phyloP scores from a whole-genome alignment of 37 sponge, comb jelly and placozoan species.

The Beroe forskalii region DNA sequence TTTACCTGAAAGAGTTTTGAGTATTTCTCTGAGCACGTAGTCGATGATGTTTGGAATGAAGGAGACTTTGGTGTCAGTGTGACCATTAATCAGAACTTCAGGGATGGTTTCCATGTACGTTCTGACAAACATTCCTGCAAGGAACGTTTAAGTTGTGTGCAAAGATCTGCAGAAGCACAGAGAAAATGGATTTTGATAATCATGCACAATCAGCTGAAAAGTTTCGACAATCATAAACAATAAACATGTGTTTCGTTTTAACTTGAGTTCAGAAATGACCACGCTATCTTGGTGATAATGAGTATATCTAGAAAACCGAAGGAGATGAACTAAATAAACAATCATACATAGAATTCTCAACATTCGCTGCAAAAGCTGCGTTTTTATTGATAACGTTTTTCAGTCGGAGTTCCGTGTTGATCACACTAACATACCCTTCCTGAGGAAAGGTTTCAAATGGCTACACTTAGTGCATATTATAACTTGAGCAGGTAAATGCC shows the following conservation, averaged over 20 bases:
- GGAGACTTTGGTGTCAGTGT: constrained; percentile 33
- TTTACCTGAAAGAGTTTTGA: constrained; percentile 68
- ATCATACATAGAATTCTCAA: background rate
- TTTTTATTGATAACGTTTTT: constrained; percentile 37
- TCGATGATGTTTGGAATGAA: constrained; percentile 67
- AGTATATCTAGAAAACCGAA: no score
- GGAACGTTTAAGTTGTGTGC: no score
- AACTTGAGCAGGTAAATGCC: no score
- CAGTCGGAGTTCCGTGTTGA: constrained; percentile 65
- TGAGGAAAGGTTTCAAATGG: no score
- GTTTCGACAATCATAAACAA: no score
- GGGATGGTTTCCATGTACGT: constrained; percentile 66
- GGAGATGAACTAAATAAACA: background rate
- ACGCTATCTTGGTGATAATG: no score
- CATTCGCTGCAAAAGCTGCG: constrained; percentile 67
- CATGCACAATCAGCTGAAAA: no score
- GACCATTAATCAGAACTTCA: constrained; percentile 65
- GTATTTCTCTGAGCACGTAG: constrained; percentile 65
- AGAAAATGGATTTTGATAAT: no score
- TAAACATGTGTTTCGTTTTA: no score
- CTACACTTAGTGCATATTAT: no score
- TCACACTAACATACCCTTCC: constrained; percentile 66
- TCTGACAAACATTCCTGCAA: constrained; percentile 66
- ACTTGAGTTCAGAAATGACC: no score
- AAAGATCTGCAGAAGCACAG: no score